Evolutionary conservation across 2,113 vertebrate species (phyloP).

Genomic region (Speoplatyrhinus poulsoni): DNA sequence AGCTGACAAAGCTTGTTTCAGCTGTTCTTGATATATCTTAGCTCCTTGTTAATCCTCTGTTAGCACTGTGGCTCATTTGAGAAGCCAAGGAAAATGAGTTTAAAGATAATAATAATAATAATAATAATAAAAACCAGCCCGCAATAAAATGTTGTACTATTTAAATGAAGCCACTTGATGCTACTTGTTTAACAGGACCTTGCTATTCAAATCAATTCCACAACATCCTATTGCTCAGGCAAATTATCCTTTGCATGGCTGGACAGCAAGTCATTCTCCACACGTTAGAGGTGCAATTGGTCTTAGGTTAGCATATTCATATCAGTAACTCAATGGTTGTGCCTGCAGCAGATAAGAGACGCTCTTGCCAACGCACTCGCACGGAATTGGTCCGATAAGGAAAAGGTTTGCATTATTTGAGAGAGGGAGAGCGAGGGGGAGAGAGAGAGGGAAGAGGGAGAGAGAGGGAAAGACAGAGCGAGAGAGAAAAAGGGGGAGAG

Average conservation of each 20-base stretch:
- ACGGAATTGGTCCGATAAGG: slow-evolving; percentile 43
- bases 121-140: neutral
- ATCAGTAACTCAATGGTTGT: slow-evolving; percentile 47
- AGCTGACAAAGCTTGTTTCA: slow-evolving; percentile 54
- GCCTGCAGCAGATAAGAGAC: slow-evolving; percentile 64
- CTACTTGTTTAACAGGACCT: slow-evolving; percentile 32
- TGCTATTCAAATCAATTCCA: slow-evolving; percentile 59
- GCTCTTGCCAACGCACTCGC: slow-evolving; percentile 51
- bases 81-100: neutral
- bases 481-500: no score
- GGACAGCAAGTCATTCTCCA: slow-evolving; percentile 12
- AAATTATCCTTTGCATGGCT: slow-evolving; percentile 47
- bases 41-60: slow-evolving; percentile 35
- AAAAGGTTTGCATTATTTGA: slow-evolving; percentile 60
- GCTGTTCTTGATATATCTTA: slow-evolving; percentile 36
- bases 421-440: slow-evolving; percentile 4
- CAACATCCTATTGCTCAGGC: slow-evolving; percentile 49
- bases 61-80: slow-evolving; percentile 15
- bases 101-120: neutral
- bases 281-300: slow-evolving; percentile 45
- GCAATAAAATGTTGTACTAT: slow-evolving; percentile 1
- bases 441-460: neutral
- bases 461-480: neutral
- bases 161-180: slow-evolving; percentile 33
- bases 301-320: slow-evolving; percentile 44